Conservation (phyloP, 2,113 vertebrate genomes). For the Corvus hawaiiensis region DNA sequence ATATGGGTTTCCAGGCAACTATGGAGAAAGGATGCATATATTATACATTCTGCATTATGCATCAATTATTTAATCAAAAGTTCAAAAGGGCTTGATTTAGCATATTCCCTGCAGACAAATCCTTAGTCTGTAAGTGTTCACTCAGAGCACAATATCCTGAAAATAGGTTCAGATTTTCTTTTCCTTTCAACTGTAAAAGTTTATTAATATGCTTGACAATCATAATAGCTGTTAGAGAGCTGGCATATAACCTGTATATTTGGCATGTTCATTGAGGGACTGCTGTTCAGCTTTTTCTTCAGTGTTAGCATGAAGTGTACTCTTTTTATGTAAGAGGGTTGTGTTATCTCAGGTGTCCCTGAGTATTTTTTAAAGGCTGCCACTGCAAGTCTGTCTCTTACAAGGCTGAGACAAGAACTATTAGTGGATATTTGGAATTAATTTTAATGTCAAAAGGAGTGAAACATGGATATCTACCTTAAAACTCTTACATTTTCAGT, state of each 20-base stretch:
- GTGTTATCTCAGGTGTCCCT: neutral
- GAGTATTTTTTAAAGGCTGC: neutral
- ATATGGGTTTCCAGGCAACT: conserved; percentile 63
- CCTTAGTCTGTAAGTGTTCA: neutral
- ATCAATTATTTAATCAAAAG: conserved; percentile 67
- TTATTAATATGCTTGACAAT: conserved; percentile 13
- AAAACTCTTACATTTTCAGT: neutral
- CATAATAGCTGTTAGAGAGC: neutral
- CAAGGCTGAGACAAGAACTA: neutral
- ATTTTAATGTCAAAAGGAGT: neutral
- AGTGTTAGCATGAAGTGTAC: neutral
- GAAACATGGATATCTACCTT: neutral
- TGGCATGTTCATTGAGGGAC: neutral
- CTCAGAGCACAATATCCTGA: conserved; percentile 5
- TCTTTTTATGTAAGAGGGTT: neutral
- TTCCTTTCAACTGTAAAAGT: neutral
- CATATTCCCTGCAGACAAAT: conserved; percentile 49
- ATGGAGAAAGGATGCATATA: conserved; percentile 31
- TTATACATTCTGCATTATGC: conserved; percentile 55
- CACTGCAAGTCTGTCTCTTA: neutral
- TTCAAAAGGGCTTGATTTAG: conserved; percentile 64
- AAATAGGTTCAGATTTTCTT: conserved; percentile 26
- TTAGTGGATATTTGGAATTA: neutral
- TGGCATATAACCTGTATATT: neutral
- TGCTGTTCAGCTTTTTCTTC: neutral